These are phyloP conservation scores for Crossocerus cetratus DNA, from an alignment of 2,888 invertebrate genomes.

Conservation along the genomic window DNA sequence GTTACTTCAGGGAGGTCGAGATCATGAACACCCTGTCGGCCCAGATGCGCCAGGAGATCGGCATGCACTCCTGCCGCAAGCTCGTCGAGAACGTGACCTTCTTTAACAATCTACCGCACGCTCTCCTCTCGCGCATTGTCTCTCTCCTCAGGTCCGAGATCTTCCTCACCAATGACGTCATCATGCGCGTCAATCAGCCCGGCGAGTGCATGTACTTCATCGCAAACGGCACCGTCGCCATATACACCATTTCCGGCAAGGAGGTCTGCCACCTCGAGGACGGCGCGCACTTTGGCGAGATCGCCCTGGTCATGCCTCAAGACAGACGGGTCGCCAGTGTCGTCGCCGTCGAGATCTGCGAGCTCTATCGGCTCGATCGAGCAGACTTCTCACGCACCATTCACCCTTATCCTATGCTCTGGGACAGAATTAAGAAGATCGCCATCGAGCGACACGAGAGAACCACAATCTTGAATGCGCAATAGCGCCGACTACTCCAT, in stretches of 20 bases:
- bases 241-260: slow-evolving; percentile 77
- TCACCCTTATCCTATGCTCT: slow-evolving; percentile 73
- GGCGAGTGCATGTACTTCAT: slow-evolving; percentile 81
- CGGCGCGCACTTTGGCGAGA: slow-evolving; percentile 77
- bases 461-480: slow-evolving; percentile 67
- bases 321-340: slow-evolving; percentile 74
- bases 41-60: slow-evolving; percentile 77
- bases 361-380: slow-evolving; percentile 73
- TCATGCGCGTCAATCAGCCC: slow-evolving; percentile 77
- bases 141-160: slow-evolving; percentile 78
- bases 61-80: slow-evolving; percentile 79
- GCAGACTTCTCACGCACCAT: slow-evolving; percentile 72
- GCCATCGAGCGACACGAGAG: slow-evolving; percentile 73
- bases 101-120: slow-evolving; percentile 78
- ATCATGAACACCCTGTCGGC: slow-evolving; percentile 69
- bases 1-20: slow-evolving; percentile 69
- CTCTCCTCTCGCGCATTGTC: slow-evolving; percentile 78
- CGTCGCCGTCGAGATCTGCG: slow-evolving; percentile 75
- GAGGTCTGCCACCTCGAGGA: slow-evolving; percentile 76
- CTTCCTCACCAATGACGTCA: slow-evolving; percentile 79
- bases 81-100: slow-evolving; percentile 80
- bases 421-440: slow-evolving; percentile 74
- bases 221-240: slow-evolving; percentile 79
- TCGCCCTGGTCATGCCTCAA: slow-evolving; percentile 74
- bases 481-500: slow-evolving; percentile 14